Percentiles rank a stretch among this genome's conserved stretches.
Evolutionary conservation across 2,888 invertebrate genomes (phyloP).

Genomic region (Zaprionus bogoriensis): DNA sequence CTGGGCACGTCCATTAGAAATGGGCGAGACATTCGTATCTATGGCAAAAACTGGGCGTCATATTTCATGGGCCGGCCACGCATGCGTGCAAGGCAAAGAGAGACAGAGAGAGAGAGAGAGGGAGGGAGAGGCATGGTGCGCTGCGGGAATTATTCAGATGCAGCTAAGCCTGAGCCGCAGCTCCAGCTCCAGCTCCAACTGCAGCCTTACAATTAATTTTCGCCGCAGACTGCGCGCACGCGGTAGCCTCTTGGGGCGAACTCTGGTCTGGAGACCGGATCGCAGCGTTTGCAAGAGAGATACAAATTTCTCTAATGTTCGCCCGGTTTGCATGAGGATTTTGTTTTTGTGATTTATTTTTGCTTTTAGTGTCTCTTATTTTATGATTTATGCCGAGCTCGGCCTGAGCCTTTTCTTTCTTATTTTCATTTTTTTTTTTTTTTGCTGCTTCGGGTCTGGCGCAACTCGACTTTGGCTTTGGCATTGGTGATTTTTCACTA

Average conservation of each 20-base stretch:
- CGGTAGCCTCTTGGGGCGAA: constrained; percentile 29
- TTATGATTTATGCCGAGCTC: constrained; percentile 68
- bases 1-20: constrained; percentile 30
- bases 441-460: not conserved
- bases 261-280: constrained; percentile 34
- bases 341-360: constrained; percentile 68
- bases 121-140: constrained; percentile 15
- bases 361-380: constrained; percentile 74
- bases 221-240: constrained; percentile 15
- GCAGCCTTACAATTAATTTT: constrained; percentile 66
- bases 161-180: constrained; percentile 14
- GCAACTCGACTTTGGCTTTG: constrained; percentile 35
- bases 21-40: constrained; percentile 51
- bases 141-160: constrained; percentile 55
- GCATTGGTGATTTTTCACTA: constrained; percentile 57
- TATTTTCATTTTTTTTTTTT: not conserved
- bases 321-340: constrained; percentile 45
- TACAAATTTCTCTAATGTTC: constrained; percentile 62
- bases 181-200: constrained; percentile 38
- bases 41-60: constrained; percentile 61
- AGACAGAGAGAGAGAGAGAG: not conserved
- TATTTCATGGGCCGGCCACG: constrained; percentile 53
- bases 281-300: constrained; percentile 3
- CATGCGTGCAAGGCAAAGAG: constrained; percentile 19
- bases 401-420: constrained; percentile 1